A percentile compares a stretch with the other conserved stretches of the same genome.
Evolutionary conservation across 2,113 vertebrate species (phyloP).

Genomic region (Falcunculus frontatus): DNA sequence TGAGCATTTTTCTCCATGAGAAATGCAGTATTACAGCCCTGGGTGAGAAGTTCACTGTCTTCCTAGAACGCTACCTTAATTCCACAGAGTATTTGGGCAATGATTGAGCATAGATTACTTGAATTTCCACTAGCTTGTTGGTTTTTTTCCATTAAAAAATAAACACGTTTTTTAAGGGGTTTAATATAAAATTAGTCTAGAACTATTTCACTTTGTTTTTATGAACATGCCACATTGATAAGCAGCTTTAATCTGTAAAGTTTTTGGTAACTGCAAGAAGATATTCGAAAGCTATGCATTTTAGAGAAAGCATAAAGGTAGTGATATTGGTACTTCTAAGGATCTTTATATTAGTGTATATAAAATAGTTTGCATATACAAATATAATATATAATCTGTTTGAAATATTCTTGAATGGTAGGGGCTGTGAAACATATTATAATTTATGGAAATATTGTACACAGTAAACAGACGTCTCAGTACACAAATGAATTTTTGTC

Average conservation of each 20-base stretch:
- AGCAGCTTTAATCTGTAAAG: constrained; percentile 64
- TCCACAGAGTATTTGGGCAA: constrained; percentile 5
- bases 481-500: constrained; percentile 41
- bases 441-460: constrained; percentile 44
- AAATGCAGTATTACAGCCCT: constrained; percentile 3
- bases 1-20: constrained; percentile 15
- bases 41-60: constrained; percentile 41
- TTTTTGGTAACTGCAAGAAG: constrained; percentile 61
- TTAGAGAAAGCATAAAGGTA: constrained; percentile 53
- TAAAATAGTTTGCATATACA: constrained; percentile 63
- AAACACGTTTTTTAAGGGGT: constrained; percentile 28
- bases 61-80: constrained; percentile 31
- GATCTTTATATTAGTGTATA: constrained; percentile 65
- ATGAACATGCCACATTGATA: constrained; percentile 57
- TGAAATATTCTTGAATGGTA: constrained; percentile 53
- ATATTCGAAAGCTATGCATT: constrained; percentile 59
- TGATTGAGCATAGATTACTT: constrained; percentile 50
- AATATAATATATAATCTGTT: constrained; percentile 57
- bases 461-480: constrained; percentile 44
- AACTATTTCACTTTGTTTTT: constrained; percentile 50
- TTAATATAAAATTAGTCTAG: constrained; percentile 43
- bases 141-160: constrained; percentile 20
- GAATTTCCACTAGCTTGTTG: constrained; percentile 47
- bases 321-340: constrained; percentile 57
- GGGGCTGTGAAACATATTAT: constrained; percentile 46